These are phyloP conservation scores for Fragum fragum DNA, from an alignment of 2,888 invertebrate species.

Conservation along the genomic window DNA sequence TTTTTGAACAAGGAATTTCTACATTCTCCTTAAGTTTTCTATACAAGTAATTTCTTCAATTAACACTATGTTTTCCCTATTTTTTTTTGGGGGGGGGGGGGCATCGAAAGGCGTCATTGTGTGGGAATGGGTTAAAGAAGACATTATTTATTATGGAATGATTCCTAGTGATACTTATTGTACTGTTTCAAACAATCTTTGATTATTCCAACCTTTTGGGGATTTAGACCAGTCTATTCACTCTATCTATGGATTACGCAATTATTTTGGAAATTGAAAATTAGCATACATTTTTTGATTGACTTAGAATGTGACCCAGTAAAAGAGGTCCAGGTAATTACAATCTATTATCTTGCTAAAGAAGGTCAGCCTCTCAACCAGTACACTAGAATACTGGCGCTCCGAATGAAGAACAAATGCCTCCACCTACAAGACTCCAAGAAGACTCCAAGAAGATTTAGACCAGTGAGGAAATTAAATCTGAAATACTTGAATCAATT, in stretches of 20 bases:
- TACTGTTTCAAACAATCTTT: too few relatives aligned
- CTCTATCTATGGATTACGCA: too few relatives aligned
- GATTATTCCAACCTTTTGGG: too few relatives aligned
- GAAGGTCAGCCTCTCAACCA: slow-evolving; percentile 36
- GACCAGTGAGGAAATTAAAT: slow-evolving; percentile 37
- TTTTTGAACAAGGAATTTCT: too few relatives aligned
- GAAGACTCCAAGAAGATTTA: slow-evolving; percentile 36
- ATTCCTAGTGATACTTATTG: too few relatives aligned
- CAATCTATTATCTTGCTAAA: slow-evolving; percentile 37
- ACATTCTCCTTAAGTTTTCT: too few relatives aligned
- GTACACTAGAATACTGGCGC: slow-evolving; percentile 8
- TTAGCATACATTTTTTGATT: too few relatives aligned
- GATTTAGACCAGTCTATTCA: too few relatives aligned
- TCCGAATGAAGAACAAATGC: slow-evolving; percentile 47
- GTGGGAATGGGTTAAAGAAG: neutral
- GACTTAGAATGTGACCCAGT: slow-evolving; percentile 23
- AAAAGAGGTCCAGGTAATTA: slow-evolving; percentile 39
- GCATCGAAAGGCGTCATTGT: neutral
- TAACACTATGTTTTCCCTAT: neutral
- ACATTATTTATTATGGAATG: too few relatives aligned
- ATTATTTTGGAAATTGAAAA: too few relatives aligned
- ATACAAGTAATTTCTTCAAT: too few relatives aligned
- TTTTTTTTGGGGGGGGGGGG: neutral
- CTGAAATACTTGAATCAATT: slow-evolving; percentile 28
- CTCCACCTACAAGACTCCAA: slow-evolving; percentile 42